Percentiles rank a stretch among this genome's conserved stretches.
Evolutionary conservation across 1,140 invertebrate genomes (phyloP).

Genomic region (Drosophila quadrilineata): DNA sequence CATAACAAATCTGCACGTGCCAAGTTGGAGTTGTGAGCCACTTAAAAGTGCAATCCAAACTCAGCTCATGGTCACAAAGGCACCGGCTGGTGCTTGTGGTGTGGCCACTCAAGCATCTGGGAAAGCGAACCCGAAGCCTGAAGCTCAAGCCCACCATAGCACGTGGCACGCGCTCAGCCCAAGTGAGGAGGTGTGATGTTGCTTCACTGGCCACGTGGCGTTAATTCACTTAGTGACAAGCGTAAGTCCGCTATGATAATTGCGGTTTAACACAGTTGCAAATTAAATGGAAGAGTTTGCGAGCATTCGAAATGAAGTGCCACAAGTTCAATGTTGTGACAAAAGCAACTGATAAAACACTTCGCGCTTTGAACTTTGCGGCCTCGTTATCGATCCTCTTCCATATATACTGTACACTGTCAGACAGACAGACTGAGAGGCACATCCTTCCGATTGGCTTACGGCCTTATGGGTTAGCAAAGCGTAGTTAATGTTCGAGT

Average conservation of each 20-base stretch:
- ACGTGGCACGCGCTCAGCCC: constrained; percentile 23
- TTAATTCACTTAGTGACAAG: constrained; percentile 69
- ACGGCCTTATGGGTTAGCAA: constrained; percentile 26
- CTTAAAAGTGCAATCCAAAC: constrained; percentile 25
- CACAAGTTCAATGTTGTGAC: constrained; percentile 51
- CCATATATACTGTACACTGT: too few relatives aligned
- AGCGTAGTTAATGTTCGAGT: constrained; percentile 70
- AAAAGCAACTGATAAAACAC: constrained; percentile 24
- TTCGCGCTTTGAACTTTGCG: constrained; percentile 28
- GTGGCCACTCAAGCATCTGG: constrained; percentile 58
- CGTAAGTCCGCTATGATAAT: constrained; percentile 64
- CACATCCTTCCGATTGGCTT: constrained; percentile 70
- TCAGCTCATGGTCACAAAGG: background rate
- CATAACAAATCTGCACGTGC: constrained; percentile 57
- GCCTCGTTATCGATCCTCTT: constrained; percentile 45
- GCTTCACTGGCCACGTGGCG: constrained; percentile 53
- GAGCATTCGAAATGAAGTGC: constrained; percentile 50
- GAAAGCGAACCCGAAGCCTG: constrained; percentile 26
- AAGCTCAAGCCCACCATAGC: constrained; percentile 23
- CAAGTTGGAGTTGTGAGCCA: background rate
- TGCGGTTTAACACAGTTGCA: constrained; percentile 54
- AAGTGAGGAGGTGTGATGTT: constrained; percentile 8
- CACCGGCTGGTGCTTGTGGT: background rate
- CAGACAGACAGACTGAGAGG: constrained; percentile 12
- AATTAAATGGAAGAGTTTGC: constrained; percentile 57